phyloP scores from a whole-genome alignment of 2,888 invertebrate genomes.

The Pristionchus arcanus region DNA sequence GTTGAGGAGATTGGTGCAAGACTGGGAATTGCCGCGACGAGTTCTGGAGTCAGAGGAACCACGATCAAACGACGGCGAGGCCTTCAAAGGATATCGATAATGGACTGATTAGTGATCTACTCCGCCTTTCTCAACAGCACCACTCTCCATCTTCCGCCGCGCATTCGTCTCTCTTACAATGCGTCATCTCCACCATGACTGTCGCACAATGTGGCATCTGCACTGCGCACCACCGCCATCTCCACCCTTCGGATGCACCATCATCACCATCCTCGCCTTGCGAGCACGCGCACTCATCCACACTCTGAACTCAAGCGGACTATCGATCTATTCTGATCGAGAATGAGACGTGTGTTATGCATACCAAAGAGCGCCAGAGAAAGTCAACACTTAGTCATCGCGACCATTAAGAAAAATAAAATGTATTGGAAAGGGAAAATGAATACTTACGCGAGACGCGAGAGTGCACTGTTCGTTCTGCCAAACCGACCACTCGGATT shows the following conservation, averaged over 20 bases:
- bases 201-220: neutral
- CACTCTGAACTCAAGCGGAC: conserved; percentile 43
- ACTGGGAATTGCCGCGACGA: conserved; percentile 26
- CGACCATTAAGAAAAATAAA: neutral
- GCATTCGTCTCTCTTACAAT: conserved; percentile 30
- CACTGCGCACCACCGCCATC: conserved; percentile 13
- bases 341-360: conserved; percentile 13
- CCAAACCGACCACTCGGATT: conserved; percentile 51
- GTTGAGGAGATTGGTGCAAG: conserved; percentile 15
- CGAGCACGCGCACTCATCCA: conserved; percentile 43
- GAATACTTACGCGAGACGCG: conserved; percentile 43
- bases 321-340: neutral
- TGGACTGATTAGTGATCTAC: neutral
- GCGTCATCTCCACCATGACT: conserved; percentile 42
- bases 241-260: neutral
- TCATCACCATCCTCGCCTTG: neutral
- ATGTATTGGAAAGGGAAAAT: neutral
- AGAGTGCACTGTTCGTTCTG: conserved; percentile 46
- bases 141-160: conserved; percentile 3
- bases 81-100: neutral
- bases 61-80: conserved; percentile 56
- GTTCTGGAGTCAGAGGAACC: conserved; percentile 49
- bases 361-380: conserved; percentile 34
- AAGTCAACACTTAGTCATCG: neutral
- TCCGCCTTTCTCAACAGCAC: conserved; percentile 33